Evolutionary conservation across 2,113 vertebrate genomes (phyloP), one percentile per base, ranked within the genome.

Genomic region (Microtus pennsylvanicus): DNA sequence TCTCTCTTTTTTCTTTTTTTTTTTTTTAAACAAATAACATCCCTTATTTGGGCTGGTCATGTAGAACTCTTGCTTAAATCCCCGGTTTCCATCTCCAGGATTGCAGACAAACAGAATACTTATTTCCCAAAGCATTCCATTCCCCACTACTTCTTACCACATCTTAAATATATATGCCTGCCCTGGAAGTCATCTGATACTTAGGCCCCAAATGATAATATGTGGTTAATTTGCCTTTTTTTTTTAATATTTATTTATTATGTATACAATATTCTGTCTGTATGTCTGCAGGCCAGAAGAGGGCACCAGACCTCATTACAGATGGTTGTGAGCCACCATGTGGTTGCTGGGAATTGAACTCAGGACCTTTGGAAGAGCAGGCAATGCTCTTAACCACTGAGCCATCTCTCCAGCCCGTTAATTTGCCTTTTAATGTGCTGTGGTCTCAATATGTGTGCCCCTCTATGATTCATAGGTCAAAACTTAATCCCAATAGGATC

Each of bases 21-120:
- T 16, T n/a, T 21, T 72, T 70, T 19, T 19, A 74, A 97, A 97
- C 96, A 94, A 98, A 97, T 97, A 96, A 94, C 97, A 89, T 61
- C 74, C 93, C 95, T 92, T 98, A 98, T 98, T 63, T 42, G 21
- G 30, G 21, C 74, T 78, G 58, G 7, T 33, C 38, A 50, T 78
- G 72, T n/a, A 78, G 26, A 45, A 67, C 4, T 21, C 26, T 38
- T 67, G 17, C 83, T 33, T 65, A 45, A 85, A 65, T 33, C 61
- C 45, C 5, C 28, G 45, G 22, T 3, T 80, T 90, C 22, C 33
- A 12, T 80, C 45, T 14, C 30, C 33, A 67, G 22, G 63, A 67
- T 30, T 86, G 12, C 61, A 47, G 10, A 86, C 13, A 45, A 67
- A 45, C 38, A 45, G 16, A 61, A 83, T 24, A 63, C 2, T 77